Evolutionary conservation across 2,888 invertebrate species (phyloP), one percentile per base, ranked within the genome.

Genomic region (Hesperia comma): DNA sequence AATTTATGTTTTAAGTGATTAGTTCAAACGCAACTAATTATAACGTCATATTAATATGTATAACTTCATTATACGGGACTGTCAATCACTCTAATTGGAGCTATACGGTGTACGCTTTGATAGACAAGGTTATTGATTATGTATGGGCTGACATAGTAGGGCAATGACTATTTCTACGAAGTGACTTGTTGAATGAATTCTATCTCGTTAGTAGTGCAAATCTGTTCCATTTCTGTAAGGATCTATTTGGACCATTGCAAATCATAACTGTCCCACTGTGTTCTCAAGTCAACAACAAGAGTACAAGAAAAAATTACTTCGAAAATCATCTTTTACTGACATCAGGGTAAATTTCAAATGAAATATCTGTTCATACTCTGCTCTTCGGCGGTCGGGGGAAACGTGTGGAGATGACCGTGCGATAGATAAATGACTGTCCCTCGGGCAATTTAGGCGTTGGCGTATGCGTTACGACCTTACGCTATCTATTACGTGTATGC

Each of bases 371-470:
- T 49, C 49, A 46, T 46, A 15, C 7, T 46, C 17, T 46, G 46
- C 46, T 17, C 15, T 46, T 46, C 8, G 46, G 6, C 53, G n/a
- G 53, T 53, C 6, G 4, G 32, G 53, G n/a, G 53, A 32, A 32
- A 32, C 53, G 53, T 15, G 53, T 15, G 26, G n/a, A 53, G 53
- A 32, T 53, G 53, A 3, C 53, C 53, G 6, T 32, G 7, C 26
- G 53, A 53, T 53, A 53, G 32, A 53, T 32, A 53, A 53, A 53
- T 53, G 26, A n/a, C 32, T 32, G 32, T 49, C 26, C 26, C 32
- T n/a, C n/a, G 32, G n/a, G 53, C n/a, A 26, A 53, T 53, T 53
- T 53, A 53, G n/a, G 53, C 32, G 53, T 53, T 14, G 51, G 21
- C 21, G 14, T 15, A 21, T 21, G 46, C 46, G 46, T 46, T 46